phyloP scores from a whole-genome alignment of 2,113 vertebrate genomes.

The Scalopus aquaticus region DNA sequence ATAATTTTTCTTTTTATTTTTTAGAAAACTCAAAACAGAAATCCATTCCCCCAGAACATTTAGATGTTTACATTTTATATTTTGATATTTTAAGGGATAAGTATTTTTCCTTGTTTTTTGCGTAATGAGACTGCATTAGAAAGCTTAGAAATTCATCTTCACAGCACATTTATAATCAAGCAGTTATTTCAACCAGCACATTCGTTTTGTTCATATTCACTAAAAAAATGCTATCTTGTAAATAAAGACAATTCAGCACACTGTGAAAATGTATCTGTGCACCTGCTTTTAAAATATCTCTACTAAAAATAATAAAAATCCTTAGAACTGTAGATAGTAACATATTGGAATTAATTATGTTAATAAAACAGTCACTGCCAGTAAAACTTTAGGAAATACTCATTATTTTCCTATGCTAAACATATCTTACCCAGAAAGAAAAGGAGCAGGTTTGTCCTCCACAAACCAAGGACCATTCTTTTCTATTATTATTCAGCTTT shows the following conservation, averaged over 20 bases:
- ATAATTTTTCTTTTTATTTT: slow-evolving; percentile 55
- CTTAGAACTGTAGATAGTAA: slow-evolving; percentile 84
- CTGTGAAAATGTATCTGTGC: slow-evolving; percentile 90
- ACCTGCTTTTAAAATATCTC: slow-evolving; percentile 87
- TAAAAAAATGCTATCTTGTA: slow-evolving; percentile 89
- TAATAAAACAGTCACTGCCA: slow-evolving; percentile 88
- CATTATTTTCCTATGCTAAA: slow-evolving; percentile 74
- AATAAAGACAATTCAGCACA: slow-evolving; percentile 88
- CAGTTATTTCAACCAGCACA: slow-evolving; percentile 87
- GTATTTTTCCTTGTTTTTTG: slow-evolving; percentile 82
- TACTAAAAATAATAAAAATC: slow-evolving; percentile 83
- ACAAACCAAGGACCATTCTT: slow-evolving; percentile 58
- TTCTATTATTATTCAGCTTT: slow-evolving; percentile 61
- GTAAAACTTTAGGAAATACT: slow-evolving; percentile 81
- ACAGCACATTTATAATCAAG: slow-evolving; percentile 86
- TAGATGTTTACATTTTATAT: slow-evolving; percentile 83
- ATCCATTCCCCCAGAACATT: slow-evolving; percentile 74
- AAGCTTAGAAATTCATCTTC: slow-evolving; percentile 84
- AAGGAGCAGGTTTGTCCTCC: slow-evolving; percentile 49
- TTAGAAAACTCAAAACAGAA: slow-evolving; percentile 74
- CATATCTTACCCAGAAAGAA: slow-evolving; percentile 39
- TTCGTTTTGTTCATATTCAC: slow-evolving; percentile 87
- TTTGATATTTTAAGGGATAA: slow-evolving; percentile 82
- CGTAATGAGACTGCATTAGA: slow-evolving; percentile 83
- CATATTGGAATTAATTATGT: slow-evolving; percentile 82